phyloP scores from a whole-genome alignment of 2,888 invertebrate species.

The Cosmorhoe ocellata region DNA sequence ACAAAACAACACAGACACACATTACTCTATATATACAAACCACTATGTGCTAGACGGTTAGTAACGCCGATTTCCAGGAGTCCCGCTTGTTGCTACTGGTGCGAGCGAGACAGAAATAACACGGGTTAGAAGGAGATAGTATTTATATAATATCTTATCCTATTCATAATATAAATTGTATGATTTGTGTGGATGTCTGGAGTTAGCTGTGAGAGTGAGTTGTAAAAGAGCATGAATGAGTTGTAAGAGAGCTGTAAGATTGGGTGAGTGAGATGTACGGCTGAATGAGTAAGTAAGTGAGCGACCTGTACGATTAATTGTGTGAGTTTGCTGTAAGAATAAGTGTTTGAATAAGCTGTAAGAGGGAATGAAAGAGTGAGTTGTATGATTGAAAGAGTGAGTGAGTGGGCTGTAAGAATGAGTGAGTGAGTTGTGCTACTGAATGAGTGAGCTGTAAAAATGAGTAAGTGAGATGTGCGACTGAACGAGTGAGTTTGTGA shows the following conservation, averaged over 20 bases:
- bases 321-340: too few species aligned
- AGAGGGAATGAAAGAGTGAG: too few species aligned
- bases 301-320: too few species aligned
- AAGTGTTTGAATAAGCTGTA: too few species aligned
- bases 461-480: neutral
- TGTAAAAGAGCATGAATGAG: neutral
- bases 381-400: neutral
- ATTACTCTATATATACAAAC: constrained; percentile 44
- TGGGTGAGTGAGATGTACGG: too few species aligned
- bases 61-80: constrained; percentile 62
- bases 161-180: too few species aligned
- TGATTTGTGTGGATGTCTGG: too few species aligned
- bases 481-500: too few species aligned
- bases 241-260: too few species aligned
- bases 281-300: too few species aligned
- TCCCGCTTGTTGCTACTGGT: constrained; percentile 56
- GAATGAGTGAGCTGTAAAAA: neutral
- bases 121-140: constrained; percentile 29
- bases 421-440: neutral
- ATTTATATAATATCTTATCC: neutral
- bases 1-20: neutral
- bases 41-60: constrained; percentile 55
- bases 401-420: neutral
- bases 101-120: constrained; percentile 41
- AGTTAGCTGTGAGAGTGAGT: neutral